Evolutionary conservation across 1,140 invertebrate genomes (phyloP).

Genomic region (Harpegnathos saltator): DNA sequence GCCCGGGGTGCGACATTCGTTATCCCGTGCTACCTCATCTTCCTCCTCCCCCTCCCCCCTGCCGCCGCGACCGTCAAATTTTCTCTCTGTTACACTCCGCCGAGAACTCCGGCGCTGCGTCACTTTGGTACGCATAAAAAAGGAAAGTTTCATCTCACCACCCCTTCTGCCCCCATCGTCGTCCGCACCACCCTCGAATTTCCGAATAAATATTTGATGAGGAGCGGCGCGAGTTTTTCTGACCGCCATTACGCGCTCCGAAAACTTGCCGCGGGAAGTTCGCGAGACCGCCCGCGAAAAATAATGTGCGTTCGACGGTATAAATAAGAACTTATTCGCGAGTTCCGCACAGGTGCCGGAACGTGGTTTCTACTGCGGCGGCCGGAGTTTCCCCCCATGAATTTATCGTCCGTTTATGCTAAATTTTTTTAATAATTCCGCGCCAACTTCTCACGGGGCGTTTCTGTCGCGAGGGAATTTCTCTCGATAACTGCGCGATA

Average conservation of each 20-base stretch:
- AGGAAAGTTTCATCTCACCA: too few species aligned
- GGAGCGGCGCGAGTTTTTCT: conserved; percentile 39
- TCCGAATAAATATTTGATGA: conserved; percentile 70
- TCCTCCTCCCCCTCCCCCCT: too few species aligned
- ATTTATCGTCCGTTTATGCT: conserved; percentile 64
- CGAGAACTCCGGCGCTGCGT: too few species aligned
- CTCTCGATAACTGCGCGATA: not conserved
- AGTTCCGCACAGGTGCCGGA: conserved; percentile 57
- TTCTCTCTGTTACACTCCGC: too few species aligned
- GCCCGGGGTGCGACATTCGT: too few species aligned
- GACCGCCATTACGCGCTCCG: conserved; percentile 64
- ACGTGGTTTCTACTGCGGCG: not conserved
- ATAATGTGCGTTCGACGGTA: conserved; percentile 67
- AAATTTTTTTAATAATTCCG: conserved; percentile 65
- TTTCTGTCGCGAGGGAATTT: conserved; percentile 25
- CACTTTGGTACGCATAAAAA: too few species aligned
- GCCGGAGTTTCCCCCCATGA: conserved; percentile 20
- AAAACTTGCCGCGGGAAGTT: conserved; percentile 67
- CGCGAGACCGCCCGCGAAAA: conserved; percentile 55
- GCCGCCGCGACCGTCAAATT: too few species aligned
- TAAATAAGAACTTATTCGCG: conserved; percentile 70
- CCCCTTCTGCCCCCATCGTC: too few species aligned
- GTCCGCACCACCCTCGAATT: not conserved
- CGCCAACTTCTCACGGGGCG: conserved; percentile 44
- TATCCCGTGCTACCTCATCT: too few species aligned